Evolutionary conservation across 2,888 invertebrate species (phyloP).

Genomic region (Ormia ochracea): DNA sequence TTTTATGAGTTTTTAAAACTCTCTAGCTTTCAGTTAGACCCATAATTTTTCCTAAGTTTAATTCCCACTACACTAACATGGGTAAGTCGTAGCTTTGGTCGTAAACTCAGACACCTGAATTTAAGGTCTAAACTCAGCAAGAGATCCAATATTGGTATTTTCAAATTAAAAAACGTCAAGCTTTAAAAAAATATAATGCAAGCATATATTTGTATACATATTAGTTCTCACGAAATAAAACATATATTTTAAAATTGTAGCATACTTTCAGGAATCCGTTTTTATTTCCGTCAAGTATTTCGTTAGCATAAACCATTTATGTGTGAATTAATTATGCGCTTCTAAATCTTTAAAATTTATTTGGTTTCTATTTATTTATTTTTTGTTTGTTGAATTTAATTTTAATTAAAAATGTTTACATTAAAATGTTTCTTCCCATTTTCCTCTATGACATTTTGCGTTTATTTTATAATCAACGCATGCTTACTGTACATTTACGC

Average conservation of each 20-base stretch:
- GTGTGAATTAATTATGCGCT: background rate
- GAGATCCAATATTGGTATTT: no score
- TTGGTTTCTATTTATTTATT: background rate
- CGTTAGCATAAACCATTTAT: background rate
- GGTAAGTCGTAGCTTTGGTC: no score
- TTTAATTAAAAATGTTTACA: constrained; percentile 3
- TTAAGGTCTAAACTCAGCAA: no score
- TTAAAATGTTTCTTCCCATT: background rate
- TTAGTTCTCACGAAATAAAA: background rate
- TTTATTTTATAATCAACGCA: background rate
- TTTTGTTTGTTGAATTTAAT: background rate
- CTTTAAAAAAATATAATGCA: no score
- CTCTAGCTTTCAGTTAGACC: no score
- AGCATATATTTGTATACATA: no score
- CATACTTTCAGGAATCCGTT: background rate
- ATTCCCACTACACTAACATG: no score
- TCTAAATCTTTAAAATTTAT: background rate
- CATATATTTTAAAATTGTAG: background rate
- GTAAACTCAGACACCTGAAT: no score
- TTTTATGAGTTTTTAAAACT: no score
- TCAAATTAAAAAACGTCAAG: no score
- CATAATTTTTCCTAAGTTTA: no score
- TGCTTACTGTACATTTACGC: background rate
- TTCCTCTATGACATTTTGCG: background rate
- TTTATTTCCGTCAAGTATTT: background rate